Evolutionary conservation across 2,888 invertebrate species (phyloP), one percentile per base, ranked within the genome.

Genomic region (Melieria crassipennis): DNA sequence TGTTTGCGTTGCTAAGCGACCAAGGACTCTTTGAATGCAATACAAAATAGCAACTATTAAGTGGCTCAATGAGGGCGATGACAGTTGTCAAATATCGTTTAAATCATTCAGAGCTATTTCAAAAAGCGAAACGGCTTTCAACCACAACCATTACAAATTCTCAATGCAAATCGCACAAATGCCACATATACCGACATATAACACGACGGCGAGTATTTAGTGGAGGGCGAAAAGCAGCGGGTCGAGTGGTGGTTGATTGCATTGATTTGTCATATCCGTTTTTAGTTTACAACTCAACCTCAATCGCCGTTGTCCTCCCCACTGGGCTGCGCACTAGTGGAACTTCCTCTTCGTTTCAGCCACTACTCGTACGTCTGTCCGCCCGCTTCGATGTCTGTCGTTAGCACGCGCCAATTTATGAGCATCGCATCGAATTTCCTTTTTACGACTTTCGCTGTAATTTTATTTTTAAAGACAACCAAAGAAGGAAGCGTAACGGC

Each of bases 241-340:
- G 30, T 30, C 30, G 30, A 30, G 30, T 30, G 30, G 30, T 30
- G 30, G 30, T 30, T 11, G 52, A 7, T 9, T 52, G 52, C 52
- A 52, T 52, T 52, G 52, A 52, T 52, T 52, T 52, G 52, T 52
- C 9, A 52, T 52, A 52, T 52, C 52, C 52, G 52, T 9, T 52
- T 52, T 7, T n/a, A 13, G 9, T 52, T 52, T 52, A n/a, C 52
- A 52, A n/a, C 11, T 13, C 52, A 52, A 11, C 52, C 52, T 30
- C 30, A 30, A 30, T 30, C 30, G 2, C 30, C 30, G 30, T 30
- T 30, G 52, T 1, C 52, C 9, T 11, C 6, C 11, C 11, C 52
- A 52, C 52, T 52, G 52, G 5, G 6, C 6, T 11, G 5, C 6
- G 11, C 11, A 10, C 9, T 11, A 50, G 11, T 50, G 9, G n/a